A percentile compares a stretch with the other conserved stretches of the same genome.
phyloP scores from a whole-genome alignment of 2,888 invertebrate species.

The Campaea margaritaria region DNA sequence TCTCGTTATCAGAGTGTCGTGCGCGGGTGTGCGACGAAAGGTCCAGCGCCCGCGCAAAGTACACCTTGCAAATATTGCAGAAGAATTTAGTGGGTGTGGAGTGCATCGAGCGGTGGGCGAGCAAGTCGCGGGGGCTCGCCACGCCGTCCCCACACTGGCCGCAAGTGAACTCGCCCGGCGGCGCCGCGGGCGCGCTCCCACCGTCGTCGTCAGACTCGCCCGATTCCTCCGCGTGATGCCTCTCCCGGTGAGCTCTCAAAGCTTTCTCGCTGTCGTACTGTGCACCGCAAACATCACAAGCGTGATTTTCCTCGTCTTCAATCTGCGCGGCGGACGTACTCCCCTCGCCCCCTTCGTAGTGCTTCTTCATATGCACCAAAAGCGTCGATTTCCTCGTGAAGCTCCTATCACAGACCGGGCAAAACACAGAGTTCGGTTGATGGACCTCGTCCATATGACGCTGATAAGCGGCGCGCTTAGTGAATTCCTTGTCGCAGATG shows the following conservation, averaged over 20 bases:
- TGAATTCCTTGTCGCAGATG: conserved; percentile 87
- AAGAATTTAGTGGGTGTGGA: conserved; percentile 80
- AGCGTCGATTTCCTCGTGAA: conserved; percentile 87
- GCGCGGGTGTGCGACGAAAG: conserved; percentile 80
- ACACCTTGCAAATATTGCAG: conserved; percentile 86
- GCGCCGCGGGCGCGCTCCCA: conserved; percentile 54
- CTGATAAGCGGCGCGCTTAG: conserved; percentile 85
- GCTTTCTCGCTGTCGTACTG: conserved; percentile 85
- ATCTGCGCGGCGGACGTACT: conserved; percentile 58
- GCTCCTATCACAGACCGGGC: conserved; percentile 86
- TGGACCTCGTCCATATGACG: conserved; percentile 86
- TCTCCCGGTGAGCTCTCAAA: conserved; percentile 84
- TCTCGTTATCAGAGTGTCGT: conserved; percentile 81
- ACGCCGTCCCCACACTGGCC: conserved; percentile 85
- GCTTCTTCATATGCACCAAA: conserved; percentile 87
- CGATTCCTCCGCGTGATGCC: conserved; percentile 83
- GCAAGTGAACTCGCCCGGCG: conserved; percentile 82
- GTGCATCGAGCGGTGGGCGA: conserved; percentile 84
- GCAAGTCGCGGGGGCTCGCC: conserved; percentile 80
- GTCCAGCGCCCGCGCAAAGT: conserved; percentile 77
- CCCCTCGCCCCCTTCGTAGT: conserved; percentile 79
- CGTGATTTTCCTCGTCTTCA: conserved; percentile 72
- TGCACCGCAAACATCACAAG: conserved; percentile 87
- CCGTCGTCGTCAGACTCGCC: conserved; percentile 74
- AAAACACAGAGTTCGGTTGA: conserved; percentile 83